Evolutionary conservation across 2,113 vertebrate genomes (phyloP).

Genomic region (Rousettus leschenaultii): DNA sequence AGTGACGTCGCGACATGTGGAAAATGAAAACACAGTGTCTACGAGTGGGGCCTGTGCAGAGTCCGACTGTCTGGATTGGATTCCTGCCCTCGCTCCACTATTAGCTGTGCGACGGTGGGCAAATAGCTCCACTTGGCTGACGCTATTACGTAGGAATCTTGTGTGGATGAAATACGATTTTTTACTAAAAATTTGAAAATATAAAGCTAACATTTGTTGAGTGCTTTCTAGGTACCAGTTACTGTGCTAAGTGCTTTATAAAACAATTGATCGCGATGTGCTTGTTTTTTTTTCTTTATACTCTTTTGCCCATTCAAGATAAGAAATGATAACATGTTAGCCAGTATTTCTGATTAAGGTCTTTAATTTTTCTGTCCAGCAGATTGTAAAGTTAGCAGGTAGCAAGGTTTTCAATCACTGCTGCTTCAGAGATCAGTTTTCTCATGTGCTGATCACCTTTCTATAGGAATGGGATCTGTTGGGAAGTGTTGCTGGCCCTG

Average conservation of each 20-base stretch:
- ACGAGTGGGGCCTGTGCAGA: not conserved
- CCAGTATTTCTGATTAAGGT: not conserved
- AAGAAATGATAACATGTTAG: not conserved
- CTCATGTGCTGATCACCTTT: constrained; percentile 6
- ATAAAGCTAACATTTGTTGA: not conserved
- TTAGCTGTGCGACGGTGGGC: not conserved
- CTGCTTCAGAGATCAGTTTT: not conserved
- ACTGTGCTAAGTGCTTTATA: not conserved
- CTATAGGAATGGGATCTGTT: constrained; percentile 22
- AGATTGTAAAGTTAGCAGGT: not conserved
- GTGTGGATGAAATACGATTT: not conserved
- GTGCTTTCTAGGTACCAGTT: not conserved
- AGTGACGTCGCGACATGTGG: not conserved
- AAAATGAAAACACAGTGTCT: not conserved
- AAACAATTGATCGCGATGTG: not conserved
- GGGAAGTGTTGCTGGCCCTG: not conserved
- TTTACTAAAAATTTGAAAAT: not conserved
- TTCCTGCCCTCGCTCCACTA: not conserved
- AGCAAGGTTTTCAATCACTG: not conserved
- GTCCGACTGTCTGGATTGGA: not conserved
- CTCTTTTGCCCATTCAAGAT: not conserved
- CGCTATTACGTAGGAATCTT: not conserved
- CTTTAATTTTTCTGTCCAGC: not conserved
- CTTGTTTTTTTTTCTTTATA: not conserved
- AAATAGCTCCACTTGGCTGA: not conserved